Evolutionary conservation across 2,113 vertebrate species (phyloP), one percentile per base, ranked within the genome.

Genomic region (Thomomys bottae): DNA sequence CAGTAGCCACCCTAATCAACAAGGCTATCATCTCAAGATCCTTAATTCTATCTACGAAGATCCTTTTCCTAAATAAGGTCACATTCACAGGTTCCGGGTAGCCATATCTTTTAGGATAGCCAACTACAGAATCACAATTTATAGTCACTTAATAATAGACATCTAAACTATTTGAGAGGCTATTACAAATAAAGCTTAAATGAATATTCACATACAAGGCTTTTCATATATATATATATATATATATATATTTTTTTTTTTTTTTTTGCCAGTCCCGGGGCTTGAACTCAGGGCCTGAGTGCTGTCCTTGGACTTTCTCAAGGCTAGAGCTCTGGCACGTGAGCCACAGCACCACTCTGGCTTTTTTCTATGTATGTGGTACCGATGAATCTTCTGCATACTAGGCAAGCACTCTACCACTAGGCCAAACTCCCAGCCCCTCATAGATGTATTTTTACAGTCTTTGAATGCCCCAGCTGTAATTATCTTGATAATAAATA

Each of bases 401-500:
- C n/a, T n/a, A n/a, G n/a, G n/a, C n/a, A n/a, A n/a, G n/a, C n/a
- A n/a, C n/a, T n/a, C n/a, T n/a, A n/a, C n/a, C n/a, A n/a, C n/a
- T n/a, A n/a, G n/a, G n/a, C n/a, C n/a, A n/a, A n/a, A n/a, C n/a
- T n/a, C n/a, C n/a, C n/a, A n/a, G n/a, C n/a, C n/a, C n/a, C n/a
- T n/a, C n/a, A 23, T 87, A 26, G 34, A n/a, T 77, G 2, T 80
- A 4, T 89, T 87, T 88, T 92, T 54, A 92, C 0, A 73, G 30
- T 72, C 82, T 93, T 79, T 54, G 6, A 89, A 81, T 89, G 85
- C 14, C 66, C 66, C 18, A 38, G 17, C 92, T 93, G 78, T 87
- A 93, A 91, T 84, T 80, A 75, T 71, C 61, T 89, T 93, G 84
- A 81, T 71, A 64, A 49, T 57, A 84, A 78, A 93, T 68, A 3